Evolutionary conservation across 2,888 invertebrate species (phyloP), one percentile per base, ranked within the genome.

Genomic region (Choristoneura rosaceana): DNA sequence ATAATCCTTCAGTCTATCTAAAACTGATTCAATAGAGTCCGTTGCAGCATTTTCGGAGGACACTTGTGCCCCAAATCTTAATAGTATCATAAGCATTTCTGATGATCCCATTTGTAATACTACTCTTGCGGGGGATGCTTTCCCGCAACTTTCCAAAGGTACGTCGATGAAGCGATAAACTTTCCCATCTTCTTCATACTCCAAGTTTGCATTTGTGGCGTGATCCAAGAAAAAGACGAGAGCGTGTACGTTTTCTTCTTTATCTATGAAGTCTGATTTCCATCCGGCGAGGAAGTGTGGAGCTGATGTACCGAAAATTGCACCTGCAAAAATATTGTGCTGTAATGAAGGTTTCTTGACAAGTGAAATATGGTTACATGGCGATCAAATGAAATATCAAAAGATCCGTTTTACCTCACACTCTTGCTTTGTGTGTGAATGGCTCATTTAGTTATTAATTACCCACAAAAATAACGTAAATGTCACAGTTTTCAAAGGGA

Each of bases 261-360:
- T 95, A 82, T 96, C 96, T 77, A 95, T 95, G 82, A 97, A 98
- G 87, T 98, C 98, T 77, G 98, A 97, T 82, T 97, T 97, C 98
- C 98, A 98, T 4, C 98, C 98, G 0, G 97, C 97, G 76, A 98
- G 93, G 78, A 97, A 97, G 81, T 97, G 96, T 0, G 98, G 97
- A 2, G 97, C 97, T 81, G 96, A 95, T 43, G 96, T 96, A 0
- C 98, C 98, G 80, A 98, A 97, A 75, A 98, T 95, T 10, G 98
- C 97, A 3, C 98, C 98, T 81, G 96, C 87, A 85, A 97, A 25
- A 63, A 66, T 45, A 12, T 15, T 50, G n/a, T 0, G n/a, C 5
- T 47, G 14, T n/a, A 43, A 43, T 43, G 10, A 12, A 12, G 10
- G 4, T 7, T 38, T 38, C 4, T 5, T 7, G 7, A 38, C 38